Evolutionary conservation across 2,113 vertebrate genomes (phyloP), one percentile per base, ranked within the genome.

Genomic region (Tenebrosternarchus preto): DNA sequence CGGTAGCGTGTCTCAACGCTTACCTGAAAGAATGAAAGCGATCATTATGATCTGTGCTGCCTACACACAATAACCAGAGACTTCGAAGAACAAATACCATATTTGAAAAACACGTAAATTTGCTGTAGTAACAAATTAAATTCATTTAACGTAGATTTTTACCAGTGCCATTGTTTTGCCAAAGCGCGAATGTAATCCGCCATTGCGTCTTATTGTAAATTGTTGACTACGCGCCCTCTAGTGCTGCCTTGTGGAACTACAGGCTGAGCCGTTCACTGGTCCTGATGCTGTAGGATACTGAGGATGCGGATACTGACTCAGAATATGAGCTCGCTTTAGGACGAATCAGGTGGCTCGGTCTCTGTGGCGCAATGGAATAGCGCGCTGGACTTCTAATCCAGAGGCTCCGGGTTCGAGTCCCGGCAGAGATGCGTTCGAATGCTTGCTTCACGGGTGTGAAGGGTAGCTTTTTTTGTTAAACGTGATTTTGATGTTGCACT

Each of bases 351-450:
- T 82, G 85, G 75, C 87, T 84, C 77, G 63, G 93, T 93, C 97
- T 99, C 97, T 99, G 97, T 99, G 97, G 97, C 97, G 96, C 97
- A 99, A 99, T 99, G 97, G 97, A 98, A 96, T 96, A 99, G 97
- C 96, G 97, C 97, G 96, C 97, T 98, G 97, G 97, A 99, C 97
- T 98, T 99, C 97, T 99, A 99, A 98, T 98, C 97, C 97, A 99
- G 97, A 98, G 97, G 97, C 97, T 99, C 97, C 96, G 97, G 97
- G 97, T 99, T 99, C 97, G 97, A 98, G 96, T 99, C 97, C 97
- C 97, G 97, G 97, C 97, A 98, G 97, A 99, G 97, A 99, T 98
- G 97, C 81, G 88, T 87, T 88, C 91, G 6, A 8, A n/a, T 4
- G 22, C 17, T 31, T 19, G 55, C 76, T 59, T 12, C 1, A 19